phyloP scores from a whole-genome alignment of 2,888 invertebrate genomes.

The Calliopum simillimum region DNA sequence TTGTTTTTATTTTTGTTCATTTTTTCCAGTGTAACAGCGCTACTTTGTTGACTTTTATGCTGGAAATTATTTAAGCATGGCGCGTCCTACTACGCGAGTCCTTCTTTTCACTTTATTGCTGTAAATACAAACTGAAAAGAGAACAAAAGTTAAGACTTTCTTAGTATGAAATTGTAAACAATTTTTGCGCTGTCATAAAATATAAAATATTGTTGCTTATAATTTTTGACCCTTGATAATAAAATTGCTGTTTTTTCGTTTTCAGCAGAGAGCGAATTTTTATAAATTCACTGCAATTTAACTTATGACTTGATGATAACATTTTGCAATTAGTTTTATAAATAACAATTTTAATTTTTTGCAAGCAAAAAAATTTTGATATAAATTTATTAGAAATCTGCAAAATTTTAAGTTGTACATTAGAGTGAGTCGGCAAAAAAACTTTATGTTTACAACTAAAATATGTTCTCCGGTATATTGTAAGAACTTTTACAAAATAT shows the following conservation, averaged over 20 bases:
- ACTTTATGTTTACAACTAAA: too few relatives aligned
- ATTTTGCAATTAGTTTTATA: neutral
- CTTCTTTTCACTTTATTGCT: constrained; percentile 29
- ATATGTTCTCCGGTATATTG: too few relatives aligned
- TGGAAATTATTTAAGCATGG: constrained; percentile 33
- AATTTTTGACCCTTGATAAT: constrained; percentile 33
- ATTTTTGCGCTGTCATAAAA: constrained; percentile 35
- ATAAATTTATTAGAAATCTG: too few relatives aligned
- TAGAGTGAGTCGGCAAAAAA: too few relatives aligned
- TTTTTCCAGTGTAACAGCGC: constrained; percentile 11
- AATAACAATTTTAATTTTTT: too few relatives aligned
- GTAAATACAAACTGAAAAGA: constrained; percentile 31
- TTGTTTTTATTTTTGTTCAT: neutral
- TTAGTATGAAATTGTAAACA: constrained; percentile 42
- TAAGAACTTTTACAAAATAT: too few relatives aligned
- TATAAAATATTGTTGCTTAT: constrained; percentile 33
- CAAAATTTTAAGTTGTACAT: too few relatives aligned
- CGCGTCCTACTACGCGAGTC: neutral
- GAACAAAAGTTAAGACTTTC: constrained; percentile 26
- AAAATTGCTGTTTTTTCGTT: neutral
- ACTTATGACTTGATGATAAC: neutral
- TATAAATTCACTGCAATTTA: neutral
- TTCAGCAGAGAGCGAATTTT: too few relatives aligned
- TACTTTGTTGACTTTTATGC: constrained; percentile 38
- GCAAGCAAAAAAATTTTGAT: too few relatives aligned